Percentiles rank a stretch among this genome's conserved stretches.
Evolutionary conservation across 1,140 invertebrate genomes (phyloP).

Genomic region (Zophobas atratus): DNA sequence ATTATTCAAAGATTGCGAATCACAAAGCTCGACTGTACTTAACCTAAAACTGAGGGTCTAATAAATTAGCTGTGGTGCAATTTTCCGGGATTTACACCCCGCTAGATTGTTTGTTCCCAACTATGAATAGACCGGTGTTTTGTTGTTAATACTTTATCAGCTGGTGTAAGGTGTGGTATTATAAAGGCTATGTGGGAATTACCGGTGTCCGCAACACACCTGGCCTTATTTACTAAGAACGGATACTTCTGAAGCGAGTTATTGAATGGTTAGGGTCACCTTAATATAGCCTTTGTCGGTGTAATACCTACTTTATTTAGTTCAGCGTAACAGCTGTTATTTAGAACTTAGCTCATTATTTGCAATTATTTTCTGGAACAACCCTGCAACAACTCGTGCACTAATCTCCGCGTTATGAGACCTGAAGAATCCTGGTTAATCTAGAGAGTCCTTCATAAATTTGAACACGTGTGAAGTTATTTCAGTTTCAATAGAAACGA

Average conservation of each 20-base stretch:
- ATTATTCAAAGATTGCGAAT: slow-evolving; percentile 42
- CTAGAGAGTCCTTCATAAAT: slow-evolving; percentile 31
- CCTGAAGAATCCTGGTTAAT: slow-evolving; percentile 17
- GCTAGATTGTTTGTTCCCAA: slow-evolving; percentile 24
- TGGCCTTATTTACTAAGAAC: background rate
- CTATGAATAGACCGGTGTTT: slow-evolving; percentile 35
- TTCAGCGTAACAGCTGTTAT: no score
- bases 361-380: no score
- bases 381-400: no score
- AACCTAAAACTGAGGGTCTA: slow-evolving; percentile 22
- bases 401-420: slow-evolving; percentile 8
- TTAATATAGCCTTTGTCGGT: no score
- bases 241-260: no score
- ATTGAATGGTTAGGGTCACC: no score
- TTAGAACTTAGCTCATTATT: no score
- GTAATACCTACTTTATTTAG: no score
- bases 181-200: slow-evolving; percentile 20
- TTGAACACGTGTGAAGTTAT: slow-evolving; percentile 34
- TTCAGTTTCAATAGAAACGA: slow-evolving; percentile 11
- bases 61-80: slow-evolving; percentile 36
- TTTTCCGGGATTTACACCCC: slow-evolving; percentile 34
- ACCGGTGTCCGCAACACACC: background rate
- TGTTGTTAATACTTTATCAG: slow-evolving; percentile 19
- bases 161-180: slow-evolving; percentile 26
- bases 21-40: slow-evolving; percentile 27